Evolutionary conservation across 1,140 invertebrate genomes (phyloP).

Genomic region (Drosophila tropicalis): DNA sequence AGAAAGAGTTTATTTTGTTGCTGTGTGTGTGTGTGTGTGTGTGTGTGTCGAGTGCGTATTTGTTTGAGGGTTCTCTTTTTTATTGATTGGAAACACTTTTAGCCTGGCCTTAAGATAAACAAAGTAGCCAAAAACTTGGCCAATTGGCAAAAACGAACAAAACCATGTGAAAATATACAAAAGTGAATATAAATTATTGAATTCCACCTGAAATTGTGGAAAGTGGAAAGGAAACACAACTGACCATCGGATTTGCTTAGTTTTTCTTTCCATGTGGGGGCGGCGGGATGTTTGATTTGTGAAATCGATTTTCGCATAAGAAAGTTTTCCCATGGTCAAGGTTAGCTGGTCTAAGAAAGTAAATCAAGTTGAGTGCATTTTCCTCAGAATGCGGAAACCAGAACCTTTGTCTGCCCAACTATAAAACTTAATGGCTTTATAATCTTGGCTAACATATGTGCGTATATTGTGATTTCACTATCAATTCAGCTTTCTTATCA

Average conservation of each 20-base stretch:
- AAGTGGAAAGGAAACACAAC: constrained; percentile 8
- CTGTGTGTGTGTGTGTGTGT: constrained; percentile 20
- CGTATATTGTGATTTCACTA: not conserved
- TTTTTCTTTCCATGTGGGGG: not conserved
- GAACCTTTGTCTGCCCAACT: not conserved
- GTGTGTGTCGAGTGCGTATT: constrained; percentile 7
- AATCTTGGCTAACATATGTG: constrained; percentile 1
- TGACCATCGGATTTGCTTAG: not conserved
- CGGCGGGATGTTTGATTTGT: not conserved
- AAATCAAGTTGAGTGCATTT: not conserved
- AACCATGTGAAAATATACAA: constrained; percentile 10
- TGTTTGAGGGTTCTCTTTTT: constrained; percentile 30
- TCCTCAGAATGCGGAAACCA: not conserved
- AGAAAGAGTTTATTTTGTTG: constrained; percentile 41
- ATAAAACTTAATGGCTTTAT: not conserved
- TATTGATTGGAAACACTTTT: constrained; percentile 54
- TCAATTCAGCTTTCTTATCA: constrained; percentile 18
- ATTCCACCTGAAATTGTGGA: not conserved
- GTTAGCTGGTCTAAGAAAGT: not conserved
- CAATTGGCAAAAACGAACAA: constrained; percentile 2
- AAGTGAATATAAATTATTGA: constrained; percentile 13
- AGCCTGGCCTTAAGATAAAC: constrained; percentile 47
- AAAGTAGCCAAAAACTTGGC: constrained; percentile 35
- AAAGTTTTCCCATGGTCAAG: not conserved
- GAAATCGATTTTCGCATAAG: constrained; percentile 3